phyloP scores from a whole-genome alignment of 2,113 vertebrate genomes.

The Bothrops jararaca region DNA sequence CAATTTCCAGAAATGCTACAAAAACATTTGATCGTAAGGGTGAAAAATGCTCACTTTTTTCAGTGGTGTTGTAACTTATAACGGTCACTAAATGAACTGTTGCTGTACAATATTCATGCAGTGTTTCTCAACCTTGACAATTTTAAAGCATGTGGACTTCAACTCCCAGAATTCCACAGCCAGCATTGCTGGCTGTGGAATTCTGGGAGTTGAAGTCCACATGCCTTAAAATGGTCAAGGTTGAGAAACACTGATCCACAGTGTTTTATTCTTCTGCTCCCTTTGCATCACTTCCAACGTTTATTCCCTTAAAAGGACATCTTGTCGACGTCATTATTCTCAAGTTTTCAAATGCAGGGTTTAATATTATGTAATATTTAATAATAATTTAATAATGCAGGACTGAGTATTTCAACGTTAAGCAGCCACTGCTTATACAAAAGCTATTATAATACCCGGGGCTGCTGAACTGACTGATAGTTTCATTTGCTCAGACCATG shows the following conservation, averaged over 20 bases:
- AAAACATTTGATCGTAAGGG: background rate
- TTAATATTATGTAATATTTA: background rate
- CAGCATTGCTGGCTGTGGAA: no score
- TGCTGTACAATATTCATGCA: background rate
- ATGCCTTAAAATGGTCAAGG: no score
- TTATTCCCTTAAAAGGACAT: background rate
- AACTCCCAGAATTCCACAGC: no score
- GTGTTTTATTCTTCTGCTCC: no score
- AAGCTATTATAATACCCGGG: background rate
- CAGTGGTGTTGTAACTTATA: background rate
- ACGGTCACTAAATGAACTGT: background rate
- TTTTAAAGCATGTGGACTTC: no score
- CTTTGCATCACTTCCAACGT: background rate
- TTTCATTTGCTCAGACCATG: background rate
- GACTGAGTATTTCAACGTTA: background rate
- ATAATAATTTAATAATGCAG: background rate
- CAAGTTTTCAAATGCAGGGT: background rate
- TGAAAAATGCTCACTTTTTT: background rate
- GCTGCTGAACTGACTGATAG: background rate
- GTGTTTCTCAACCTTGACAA: no score
- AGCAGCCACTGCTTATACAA: background rate
- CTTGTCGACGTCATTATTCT: background rate
- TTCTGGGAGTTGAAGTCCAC: no score
- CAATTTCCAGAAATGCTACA: background rate
- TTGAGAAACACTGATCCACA: no score